Evolutionary conservation across 2,113 vertebrate species (phyloP).

Genomic region (Pseudorhombus dupliciocellatus): DNA sequence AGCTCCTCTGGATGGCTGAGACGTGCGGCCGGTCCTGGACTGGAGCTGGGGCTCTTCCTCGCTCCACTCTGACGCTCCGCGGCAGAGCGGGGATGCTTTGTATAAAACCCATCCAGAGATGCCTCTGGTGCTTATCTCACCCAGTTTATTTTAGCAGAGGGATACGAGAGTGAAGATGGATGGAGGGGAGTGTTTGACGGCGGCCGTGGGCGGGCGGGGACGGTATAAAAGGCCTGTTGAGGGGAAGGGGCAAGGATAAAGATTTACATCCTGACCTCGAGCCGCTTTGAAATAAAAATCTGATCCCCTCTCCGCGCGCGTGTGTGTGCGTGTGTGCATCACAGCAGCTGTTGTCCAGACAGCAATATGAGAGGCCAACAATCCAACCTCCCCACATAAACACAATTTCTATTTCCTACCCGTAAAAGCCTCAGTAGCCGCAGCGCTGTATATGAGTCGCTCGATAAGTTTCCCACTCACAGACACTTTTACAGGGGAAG

Average conservation of each 20-base stretch:
- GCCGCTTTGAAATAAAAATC: slow-evolving; percentile 74
- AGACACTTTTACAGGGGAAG: slow-evolving; percentile 5
- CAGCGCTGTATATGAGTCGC: background rate
- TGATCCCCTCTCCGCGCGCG: slow-evolving; percentile 53
- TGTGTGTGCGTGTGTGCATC: background rate
- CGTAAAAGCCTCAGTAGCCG: background rate
- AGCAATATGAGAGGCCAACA: slow-evolving; percentile 32
- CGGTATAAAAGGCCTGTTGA: slow-evolving; percentile 47
- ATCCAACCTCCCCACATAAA: slow-evolving; percentile 19
- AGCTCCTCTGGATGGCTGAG: slow-evolving; percentile 22
- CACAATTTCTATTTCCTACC: slow-evolving; percentile 8
- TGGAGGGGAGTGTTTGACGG: slow-evolving; percentile 19
- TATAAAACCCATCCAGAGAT: slow-evolving; percentile 66
- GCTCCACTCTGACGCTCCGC: slow-evolving; percentile 53
- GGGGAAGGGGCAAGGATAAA: slow-evolving; percentile 56
- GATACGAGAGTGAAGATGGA: slow-evolving; percentile 59
- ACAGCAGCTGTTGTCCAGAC: slow-evolving; percentile 58
- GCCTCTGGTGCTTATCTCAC: slow-evolving; percentile 76
- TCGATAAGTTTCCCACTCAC: background rate
- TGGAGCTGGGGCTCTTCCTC: slow-evolving; percentile 49
- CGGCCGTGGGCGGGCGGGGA: slow-evolving; percentile 10
- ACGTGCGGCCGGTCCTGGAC: slow-evolving; percentile 14
- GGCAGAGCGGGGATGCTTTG: slow-evolving; percentile 41
- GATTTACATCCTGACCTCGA: slow-evolving; percentile 69
- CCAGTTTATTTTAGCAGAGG: slow-evolving; percentile 77